Evolutionary conservation across 2,113 vertebrate species (phyloP).

Genomic region (Pseudorhombus dupliciocellatus): DNA sequence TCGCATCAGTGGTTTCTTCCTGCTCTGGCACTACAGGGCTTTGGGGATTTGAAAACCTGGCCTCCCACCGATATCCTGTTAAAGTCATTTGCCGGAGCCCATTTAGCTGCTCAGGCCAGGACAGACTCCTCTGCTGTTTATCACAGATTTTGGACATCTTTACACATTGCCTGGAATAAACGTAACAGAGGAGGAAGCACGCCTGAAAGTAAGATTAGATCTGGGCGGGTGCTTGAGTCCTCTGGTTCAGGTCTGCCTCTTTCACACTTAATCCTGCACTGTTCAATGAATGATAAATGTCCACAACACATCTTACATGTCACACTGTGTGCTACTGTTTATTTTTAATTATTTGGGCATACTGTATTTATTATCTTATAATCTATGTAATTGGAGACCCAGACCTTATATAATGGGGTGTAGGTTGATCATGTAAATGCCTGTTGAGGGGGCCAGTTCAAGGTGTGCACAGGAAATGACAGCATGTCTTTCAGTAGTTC

Average conservation of each 20-base stretch:
- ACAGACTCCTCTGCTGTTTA: slow-evolving; percentile 42
- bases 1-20: slow-evolving; percentile 46
- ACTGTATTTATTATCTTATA: slow-evolving; percentile 31
- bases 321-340: too few species aligned
- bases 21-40: slow-evolving; percentile 36
- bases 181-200: not conserved
- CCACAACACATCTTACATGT: not conserved
- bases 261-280: too few species aligned
- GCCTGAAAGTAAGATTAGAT: not conserved
- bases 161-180: slow-evolving; percentile 7
- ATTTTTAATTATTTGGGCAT: slow-evolving; percentile 22
- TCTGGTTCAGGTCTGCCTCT: not conserved
- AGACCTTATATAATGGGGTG: slow-evolving; percentile 32
- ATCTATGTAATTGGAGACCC: slow-evolving; percentile 34
- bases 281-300: not conserved
- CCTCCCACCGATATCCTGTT: slow-evolving; percentile 46
- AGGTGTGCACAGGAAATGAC: slow-evolving; percentile 9
- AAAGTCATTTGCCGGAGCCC: slow-evolving; percentile 52
- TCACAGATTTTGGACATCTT: slow-evolving; percentile 39
- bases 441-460: slow-evolving; percentile 15
- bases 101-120: slow-evolving; percentile 38
- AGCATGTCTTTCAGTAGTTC: slow-evolving; percentile 20
- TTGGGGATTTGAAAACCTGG: slow-evolving; percentile 51
- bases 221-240: not conserved
- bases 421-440: not conserved